These are phyloP conservation scores for Euwallacea fornicatus DNA, from an alignment of 1,140 invertebrate genomes.

Conservation along the genomic window DNA sequence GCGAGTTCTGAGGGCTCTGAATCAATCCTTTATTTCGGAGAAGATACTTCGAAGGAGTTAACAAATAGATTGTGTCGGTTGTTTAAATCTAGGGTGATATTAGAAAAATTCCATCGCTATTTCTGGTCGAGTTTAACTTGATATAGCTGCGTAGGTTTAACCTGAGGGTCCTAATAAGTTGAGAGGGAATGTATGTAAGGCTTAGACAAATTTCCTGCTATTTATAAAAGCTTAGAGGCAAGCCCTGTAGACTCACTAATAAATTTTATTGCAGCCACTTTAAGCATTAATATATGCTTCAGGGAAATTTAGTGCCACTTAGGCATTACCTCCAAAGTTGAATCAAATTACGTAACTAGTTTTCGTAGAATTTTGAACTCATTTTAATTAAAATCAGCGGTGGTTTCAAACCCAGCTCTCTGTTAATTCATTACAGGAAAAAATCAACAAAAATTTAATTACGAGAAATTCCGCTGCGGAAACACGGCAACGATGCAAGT, in stretches of 20 bases:
- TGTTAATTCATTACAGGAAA: no score
- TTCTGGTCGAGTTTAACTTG: not conserved
- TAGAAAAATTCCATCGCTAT: no score
- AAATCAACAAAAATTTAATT: no score
- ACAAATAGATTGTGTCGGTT: no score
- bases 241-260: constrained; percentile 16
- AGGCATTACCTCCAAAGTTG: constrained; percentile 7
- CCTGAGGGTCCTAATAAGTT: constrained; percentile 21
- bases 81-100: no score
- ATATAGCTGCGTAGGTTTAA: constrained; percentile 2
- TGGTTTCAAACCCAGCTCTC: no score
- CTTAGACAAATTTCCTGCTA: constrained; percentile 28
- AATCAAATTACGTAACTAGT: not conserved
- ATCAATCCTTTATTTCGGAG: constrained; percentile 18
- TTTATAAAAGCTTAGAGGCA: constrained; percentile 30
- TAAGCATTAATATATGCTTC: constrained; percentile 18
- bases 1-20: constrained; percentile 9
- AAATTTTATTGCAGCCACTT: constrained; percentile 33
- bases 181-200: constrained; percentile 18
- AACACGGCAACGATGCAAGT: not conserved
- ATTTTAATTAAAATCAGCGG: not conserved
- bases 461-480: no score
- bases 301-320: constrained; percentile 20
- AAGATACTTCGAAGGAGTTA: not conserved
- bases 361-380: not conserved